Evolutionary conservation across 2,113 vertebrate species (phyloP), one percentile per base, ranked within the genome.

Genomic region (Hemiscyllium ocellatum): DNA sequence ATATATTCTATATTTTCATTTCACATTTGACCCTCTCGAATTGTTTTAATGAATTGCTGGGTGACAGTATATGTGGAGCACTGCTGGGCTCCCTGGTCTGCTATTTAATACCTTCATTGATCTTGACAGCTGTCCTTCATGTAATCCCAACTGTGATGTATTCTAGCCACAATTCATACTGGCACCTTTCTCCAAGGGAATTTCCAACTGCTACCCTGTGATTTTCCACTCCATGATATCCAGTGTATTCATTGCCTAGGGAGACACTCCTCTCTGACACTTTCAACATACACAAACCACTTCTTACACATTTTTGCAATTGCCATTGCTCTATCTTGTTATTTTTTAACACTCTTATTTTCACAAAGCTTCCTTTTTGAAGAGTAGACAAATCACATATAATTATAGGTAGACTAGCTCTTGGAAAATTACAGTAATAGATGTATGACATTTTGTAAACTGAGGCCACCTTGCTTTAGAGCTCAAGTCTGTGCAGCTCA

Each of bases 181-280:
- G 89, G 61, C 89, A 95, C 94, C 47, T 72, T 72, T 47, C 68
- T 95, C 42, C 94, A 72, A 95, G 94, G 94, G 94, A 70, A 15
- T 95, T 95, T 72, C 94, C 94, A 95, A 72, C 69, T 72, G 66
- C 69, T 95, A 50, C 69, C n/a, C 69, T 95, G 26, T 95, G 42
- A 95, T 95, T 72, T 95, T 47, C 94, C 94, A 95, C 69, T 72
- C 94, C 65, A 95, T 95, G 94, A 52, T 95, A 95, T 72, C 94
- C 68, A 70, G 42, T 12, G 15, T 42, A 50, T 15, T 33, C 37
- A 26, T 6, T 37, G 89, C 69, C 42, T 26, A 72, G 68, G 37
- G 66, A 95, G 3, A 13, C 69, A 72, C 68, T 50, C 37, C 42
- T 26, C 91, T 69, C 66, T 94, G 26, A 13, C 72, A 6, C 22